Base-by-base conservation (phyloP, 2,888 invertebrate species). In the Exocentrus adspersus region DNA sequence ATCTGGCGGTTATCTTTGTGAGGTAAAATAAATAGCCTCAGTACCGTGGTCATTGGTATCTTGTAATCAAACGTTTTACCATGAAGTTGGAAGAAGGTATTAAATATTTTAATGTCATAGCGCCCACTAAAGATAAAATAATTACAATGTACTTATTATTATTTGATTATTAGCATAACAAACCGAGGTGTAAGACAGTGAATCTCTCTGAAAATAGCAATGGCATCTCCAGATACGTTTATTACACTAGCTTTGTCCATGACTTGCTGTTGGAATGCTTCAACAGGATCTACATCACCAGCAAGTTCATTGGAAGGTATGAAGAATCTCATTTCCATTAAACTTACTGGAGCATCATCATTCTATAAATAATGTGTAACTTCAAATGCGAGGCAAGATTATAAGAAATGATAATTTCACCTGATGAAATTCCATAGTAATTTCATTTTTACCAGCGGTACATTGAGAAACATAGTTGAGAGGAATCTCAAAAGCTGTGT, bases 31-130 rank as follows among this genome's bases (percentile, higher is more conserved):
- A 99, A 99, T 12, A 99, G 84, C 5, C 99, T 89, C 12, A 98
- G 85, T 2, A 99, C 97, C 0, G 98, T 97, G 0, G 95, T 94
- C 90, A 97, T 94, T 0, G 98, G 98, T 74, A 99, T 98, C 85
- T 99, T 99, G 86, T 99, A 99, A 85, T 99, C 99, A 79, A 98
- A 99, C 0, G 99, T 98, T 88, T 99, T 99, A 77, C 97, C 97
- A 79, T 96, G 96, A 64, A 97, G 88, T 84, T 96, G 95, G 75
- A 97, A 90, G 82, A 95, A 95, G 0, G 93, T 87, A 53, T 94
- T 92, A 83, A 94, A 97, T 64, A 97, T 90, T 84, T 97, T 97
- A 83, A 97, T 94, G 82, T 97, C 97, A 80, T 97, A 97, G 71
- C 97, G 94, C 86, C 97, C 97, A 85, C 95, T 95, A 85, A 61